Conservation (phyloP, 2,888 invertebrate species). For the Apoda limacodes region DNA sequence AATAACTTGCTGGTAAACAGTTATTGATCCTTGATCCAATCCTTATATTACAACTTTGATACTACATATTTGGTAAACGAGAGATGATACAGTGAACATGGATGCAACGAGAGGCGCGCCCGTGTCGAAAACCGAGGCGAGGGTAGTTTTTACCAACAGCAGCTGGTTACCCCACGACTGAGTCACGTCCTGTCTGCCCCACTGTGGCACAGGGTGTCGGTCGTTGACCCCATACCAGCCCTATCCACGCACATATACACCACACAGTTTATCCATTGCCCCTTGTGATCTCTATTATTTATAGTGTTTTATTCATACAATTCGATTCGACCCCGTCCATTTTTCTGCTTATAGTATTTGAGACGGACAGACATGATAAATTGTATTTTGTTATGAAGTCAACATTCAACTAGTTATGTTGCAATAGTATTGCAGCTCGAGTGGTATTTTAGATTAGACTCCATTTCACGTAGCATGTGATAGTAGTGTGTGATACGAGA, state of each 20-base stretch:
- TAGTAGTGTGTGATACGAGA: no score
- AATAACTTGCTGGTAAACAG: no score
- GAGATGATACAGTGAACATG: constrained; percentile 5
- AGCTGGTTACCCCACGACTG: constrained; percentile 65
- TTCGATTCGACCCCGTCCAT: background rate
- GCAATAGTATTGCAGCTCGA: no score
- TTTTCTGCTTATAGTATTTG: no score
- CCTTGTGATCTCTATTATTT: constrained; percentile 58
- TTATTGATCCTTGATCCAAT: constrained; percentile 4
- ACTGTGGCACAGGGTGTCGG: constrained; percentile 61
- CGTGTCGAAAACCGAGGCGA: constrained; percentile 27
- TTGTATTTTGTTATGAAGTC: no score
- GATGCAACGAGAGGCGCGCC: no score
- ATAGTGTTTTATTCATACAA: background rate
- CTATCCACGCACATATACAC: constrained; percentile 45
- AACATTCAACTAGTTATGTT: no score
- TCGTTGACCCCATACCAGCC: constrained; percentile 65
- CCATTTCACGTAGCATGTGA: no score
- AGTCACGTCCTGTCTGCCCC: constrained; percentile 64
- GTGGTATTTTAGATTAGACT: no score
- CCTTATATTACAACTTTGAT: no score
- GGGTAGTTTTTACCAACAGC: constrained; percentile 64
- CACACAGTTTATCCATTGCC: constrained; percentile 56
- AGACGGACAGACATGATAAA: no score
- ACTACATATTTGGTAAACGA: no score